Evolutionary conservation across 1,140 invertebrate genomes (phyloP).

Genomic region (Vanessa atalanta): DNA sequence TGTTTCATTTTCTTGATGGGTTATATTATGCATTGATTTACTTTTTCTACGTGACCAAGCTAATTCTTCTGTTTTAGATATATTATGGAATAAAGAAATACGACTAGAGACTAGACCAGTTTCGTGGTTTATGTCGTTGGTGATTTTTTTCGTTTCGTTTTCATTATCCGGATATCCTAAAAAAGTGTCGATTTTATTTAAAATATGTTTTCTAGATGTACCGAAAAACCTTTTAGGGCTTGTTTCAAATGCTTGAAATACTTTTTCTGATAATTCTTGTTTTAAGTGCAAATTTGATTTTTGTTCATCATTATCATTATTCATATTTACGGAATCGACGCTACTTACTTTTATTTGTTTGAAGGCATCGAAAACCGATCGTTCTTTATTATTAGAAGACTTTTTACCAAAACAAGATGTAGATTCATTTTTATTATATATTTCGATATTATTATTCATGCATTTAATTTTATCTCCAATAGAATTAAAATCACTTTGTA

Average conservation of each 20-base stretch:
- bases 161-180: conserved; percentile 56
- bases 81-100: conserved; percentile 71
- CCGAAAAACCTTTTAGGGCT: conserved; percentile 77
- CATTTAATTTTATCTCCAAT: conserved; percentile 17
- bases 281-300: conserved; percentile 47
- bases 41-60: conserved; percentile 52
- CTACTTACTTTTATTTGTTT: conserved; percentile 29
- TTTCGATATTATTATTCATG: conserved; percentile 1
- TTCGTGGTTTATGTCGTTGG: conserved; percentile 48
- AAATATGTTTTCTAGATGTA: conserved; percentile 71
- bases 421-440: conserved; percentile 8
- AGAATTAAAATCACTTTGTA: conserved; percentile 7
- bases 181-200: conserved; percentile 75
- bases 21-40: conserved; percentile 60
- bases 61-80: conserved; percentile 63
- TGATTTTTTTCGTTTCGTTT: conserved; percentile 44
- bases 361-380: conserved; percentile 17
- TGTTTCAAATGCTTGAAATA: conserved; percentile 76
- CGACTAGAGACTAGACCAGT: conserved; percentile 75
- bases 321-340: conserved; percentile 10
- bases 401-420: conserved; percentile 30
- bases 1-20: conserved; percentile 42
- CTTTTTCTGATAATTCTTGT: conserved; percentile 73
- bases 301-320: conserved; percentile 16
- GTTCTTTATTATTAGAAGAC: conserved; percentile 27